A percentile compares a stretch with the other conserved stretches of the same genome.
phyloP scores from a whole-genome alignment of 1,140 invertebrate species.

The Oncopeltus fasciatus region DNA sequence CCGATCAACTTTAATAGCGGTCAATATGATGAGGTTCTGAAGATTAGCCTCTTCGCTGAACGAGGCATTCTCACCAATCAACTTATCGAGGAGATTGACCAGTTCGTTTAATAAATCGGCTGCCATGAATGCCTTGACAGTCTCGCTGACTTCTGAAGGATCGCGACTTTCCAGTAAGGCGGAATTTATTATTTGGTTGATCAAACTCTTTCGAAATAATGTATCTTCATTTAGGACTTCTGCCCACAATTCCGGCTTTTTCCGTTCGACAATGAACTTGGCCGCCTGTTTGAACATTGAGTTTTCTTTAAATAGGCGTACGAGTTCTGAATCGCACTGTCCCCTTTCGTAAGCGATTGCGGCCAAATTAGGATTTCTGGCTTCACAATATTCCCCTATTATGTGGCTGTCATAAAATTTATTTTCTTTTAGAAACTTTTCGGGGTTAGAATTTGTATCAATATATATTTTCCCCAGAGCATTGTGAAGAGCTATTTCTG shows the following conservation, averaged over 20 bases:
- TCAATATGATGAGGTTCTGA: constrained; percentile 58
- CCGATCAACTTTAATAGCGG: constrained; percentile 93
- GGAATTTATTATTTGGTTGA: background rate
- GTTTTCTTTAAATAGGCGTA: background rate
- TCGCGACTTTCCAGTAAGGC: constrained; percentile 72
- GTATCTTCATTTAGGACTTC: background rate
- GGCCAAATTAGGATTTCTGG: background rate
- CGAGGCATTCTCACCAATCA: constrained; percentile 92
- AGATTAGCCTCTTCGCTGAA: constrained; percentile 87
- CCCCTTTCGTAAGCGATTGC: background rate
- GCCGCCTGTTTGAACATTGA: background rate
- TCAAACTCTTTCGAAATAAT: background rate
- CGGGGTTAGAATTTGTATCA: constrained; percentile 97
- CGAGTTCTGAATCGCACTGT: background rate
- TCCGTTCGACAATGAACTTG: background rate
- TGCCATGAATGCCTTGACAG: constrained; percentile 99
- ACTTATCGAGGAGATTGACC: constrained; percentile 97
- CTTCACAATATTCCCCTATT: background rate
- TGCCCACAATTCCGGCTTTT: background rate
- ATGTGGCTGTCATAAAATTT: constrained; percentile 40
- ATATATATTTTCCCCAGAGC: constrained; percentile 99
- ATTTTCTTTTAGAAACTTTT: constrained; percentile 88
- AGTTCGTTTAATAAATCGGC: constrained; percentile 97
- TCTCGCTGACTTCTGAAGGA: constrained; percentile 97
- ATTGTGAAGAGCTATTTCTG: constrained; percentile 74